These are phyloP conservation scores for Phyllopteryx taeniolatus DNA, from an alignment of 2,113 vertebrate genomes.

Conservation along the genomic window DNA sequence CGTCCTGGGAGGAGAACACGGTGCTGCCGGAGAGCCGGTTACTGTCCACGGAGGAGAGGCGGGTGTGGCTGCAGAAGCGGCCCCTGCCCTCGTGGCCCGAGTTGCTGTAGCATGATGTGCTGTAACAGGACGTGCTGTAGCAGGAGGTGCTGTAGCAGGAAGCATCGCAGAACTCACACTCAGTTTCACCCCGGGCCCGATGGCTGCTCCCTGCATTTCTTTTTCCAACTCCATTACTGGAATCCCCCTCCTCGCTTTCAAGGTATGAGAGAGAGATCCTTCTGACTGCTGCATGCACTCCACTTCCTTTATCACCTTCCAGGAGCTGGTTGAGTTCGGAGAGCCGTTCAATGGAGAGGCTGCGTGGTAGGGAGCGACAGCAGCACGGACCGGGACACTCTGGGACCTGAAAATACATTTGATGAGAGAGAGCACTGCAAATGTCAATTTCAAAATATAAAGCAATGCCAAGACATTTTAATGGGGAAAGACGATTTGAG, in stretches of 20 bases:
- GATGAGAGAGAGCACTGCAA: background rate
- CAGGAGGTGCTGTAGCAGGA: constrained; percentile 95
- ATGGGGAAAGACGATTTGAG: too few relatives aligned
- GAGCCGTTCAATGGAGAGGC: constrained; percentile 77
- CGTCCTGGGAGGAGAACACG: constrained; percentile 94
- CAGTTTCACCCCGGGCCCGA: constrained; percentile 76
- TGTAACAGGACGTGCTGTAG: constrained; percentile 92
- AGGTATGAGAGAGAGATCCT: constrained; percentile 64
- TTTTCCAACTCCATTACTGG: constrained; percentile 60
- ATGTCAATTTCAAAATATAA: too few relatives aligned
- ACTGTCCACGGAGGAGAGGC: constrained; percentile 94
- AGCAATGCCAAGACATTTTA: too few relatives aligned
- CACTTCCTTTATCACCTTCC: constrained; percentile 68
- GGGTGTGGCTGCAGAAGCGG: constrained; percentile 87
- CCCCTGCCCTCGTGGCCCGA: constrained; percentile 84
- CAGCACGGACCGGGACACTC: constrained; percentile 70
- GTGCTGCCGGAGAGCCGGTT: constrained; percentile 95
- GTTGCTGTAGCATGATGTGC: constrained; percentile 90
- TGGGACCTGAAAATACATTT: constrained; percentile 43
- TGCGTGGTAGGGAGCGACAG: constrained; percentile 66
- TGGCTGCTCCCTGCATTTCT: constrained; percentile 66
- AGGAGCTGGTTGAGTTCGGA: constrained; percentile 76
- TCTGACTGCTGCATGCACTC: constrained; percentile 20
- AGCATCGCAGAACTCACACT: constrained; percentile 88
- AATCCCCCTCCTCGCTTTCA: constrained; percentile 75